Percentiles rank a stretch among this genome's conserved stretches.
These are phyloP conservation scores for Sterrhoptilus dennistouni DNA, from an alignment of 2,113 vertebrate genomes.

Conservation along the genomic window DNA sequence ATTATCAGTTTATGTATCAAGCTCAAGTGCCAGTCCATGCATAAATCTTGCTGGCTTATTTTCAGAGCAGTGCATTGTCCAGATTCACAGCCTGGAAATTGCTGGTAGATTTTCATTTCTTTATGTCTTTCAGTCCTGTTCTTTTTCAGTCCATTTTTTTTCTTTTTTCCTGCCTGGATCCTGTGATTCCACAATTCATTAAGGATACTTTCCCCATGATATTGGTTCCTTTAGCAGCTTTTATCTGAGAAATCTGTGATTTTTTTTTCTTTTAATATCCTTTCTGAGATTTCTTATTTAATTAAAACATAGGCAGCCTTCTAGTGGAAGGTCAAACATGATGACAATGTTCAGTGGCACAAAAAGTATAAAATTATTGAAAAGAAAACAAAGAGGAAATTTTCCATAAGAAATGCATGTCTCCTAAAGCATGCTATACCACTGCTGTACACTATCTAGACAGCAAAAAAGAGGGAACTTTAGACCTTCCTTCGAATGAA, in stretches of 20 bases:
- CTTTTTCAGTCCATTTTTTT: not conserved
- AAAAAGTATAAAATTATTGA: not conserved
- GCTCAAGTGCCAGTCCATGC: not conserved
- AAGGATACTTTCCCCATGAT: not conserved
- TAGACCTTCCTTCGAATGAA: not conserved
- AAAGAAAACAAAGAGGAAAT: not conserved
- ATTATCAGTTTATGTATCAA: not conserved
- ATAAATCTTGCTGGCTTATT: not conserved
- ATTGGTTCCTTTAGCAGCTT: not conserved
- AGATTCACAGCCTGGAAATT: not conserved
- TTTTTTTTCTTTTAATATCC: not conserved
- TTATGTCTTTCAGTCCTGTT: not conserved
- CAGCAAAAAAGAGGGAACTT: not conserved
- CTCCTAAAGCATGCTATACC: not conserved
- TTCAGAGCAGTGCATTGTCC: not conserved
- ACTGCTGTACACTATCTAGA: not conserved
- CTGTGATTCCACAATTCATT: not conserved
- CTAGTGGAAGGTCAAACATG: not conserved
- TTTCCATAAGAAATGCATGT: not conserved
- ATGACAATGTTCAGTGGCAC: not conserved
- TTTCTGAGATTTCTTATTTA: not conserved
- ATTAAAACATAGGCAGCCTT: not conserved
- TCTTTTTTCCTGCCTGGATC: not conserved
- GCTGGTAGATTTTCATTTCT: not conserved
- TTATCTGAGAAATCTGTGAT: not conserved